Conservation (phyloP, 2,888 invertebrate species). For the Lithophane semibrunnea region DNA sequence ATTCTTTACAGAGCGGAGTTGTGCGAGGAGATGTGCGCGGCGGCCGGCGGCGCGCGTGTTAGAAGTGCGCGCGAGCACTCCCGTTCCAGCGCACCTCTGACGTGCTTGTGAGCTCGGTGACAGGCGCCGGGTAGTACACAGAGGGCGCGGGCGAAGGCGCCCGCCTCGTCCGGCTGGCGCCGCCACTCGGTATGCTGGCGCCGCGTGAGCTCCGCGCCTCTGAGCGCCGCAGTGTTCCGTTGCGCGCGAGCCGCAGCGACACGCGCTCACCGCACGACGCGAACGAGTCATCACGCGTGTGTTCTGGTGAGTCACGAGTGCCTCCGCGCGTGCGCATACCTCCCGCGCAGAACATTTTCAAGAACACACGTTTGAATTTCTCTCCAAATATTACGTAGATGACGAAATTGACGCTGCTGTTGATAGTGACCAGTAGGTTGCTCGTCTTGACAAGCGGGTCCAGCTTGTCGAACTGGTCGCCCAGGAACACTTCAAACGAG, state of each 20-base stretch:
- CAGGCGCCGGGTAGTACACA: slow-evolving; percentile 83
- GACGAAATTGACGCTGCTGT: slow-evolving; percentile 99
- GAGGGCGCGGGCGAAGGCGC: slow-evolving; percentile 74
- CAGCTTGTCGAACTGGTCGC: slow-evolving; percentile 82
- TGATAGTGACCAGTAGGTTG: slow-evolving; percentile 98
- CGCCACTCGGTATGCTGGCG: slow-evolving; percentile 43
- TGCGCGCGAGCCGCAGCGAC: slow-evolving; percentile 91
- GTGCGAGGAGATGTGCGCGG: slow-evolving; percentile 47
- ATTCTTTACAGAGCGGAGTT: slow-evolving; percentile 11
- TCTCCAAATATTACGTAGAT: slow-evolving; percentile 99
- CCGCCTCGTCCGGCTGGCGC: slow-evolving; percentile 67
- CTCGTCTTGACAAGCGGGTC: slow-evolving; percentile 94
- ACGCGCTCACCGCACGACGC: slow-evolving; percentile 95
- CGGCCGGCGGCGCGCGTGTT: slow-evolving; percentile 58
- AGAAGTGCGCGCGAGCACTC: slow-evolving; percentile 74
- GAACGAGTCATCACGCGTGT: slow-evolving; percentile 95
- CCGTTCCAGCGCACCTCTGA: slow-evolving; percentile 64
- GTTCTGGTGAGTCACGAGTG: slow-evolving; percentile 91
- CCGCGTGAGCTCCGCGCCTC: slow-evolving; percentile 69
- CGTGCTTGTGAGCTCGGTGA: slow-evolving; percentile 69
- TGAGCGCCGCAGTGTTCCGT: slow-evolving; percentile 84
- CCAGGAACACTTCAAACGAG: slow-evolving; percentile 94
- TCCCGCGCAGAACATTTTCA: slow-evolving; percentile 94
- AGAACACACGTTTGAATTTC: slow-evolving; percentile 97
- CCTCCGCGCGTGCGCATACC: slow-evolving; percentile 87